Evolutionary conservation across 2,888 invertebrate species (phyloP).

Genomic region (Drosophila dives): DNA sequence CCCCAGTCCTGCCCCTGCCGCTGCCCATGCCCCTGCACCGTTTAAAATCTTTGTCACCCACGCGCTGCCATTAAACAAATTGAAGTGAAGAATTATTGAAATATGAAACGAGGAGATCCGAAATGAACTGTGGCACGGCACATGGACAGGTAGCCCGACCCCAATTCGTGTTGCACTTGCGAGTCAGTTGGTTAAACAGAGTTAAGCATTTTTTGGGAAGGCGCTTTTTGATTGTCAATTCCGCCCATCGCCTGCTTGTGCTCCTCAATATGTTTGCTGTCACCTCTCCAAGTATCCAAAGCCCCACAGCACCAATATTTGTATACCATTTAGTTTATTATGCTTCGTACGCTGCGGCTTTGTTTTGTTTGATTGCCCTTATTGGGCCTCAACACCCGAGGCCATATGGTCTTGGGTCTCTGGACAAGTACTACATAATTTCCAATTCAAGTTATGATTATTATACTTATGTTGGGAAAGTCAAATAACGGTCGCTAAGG

Average conservation of each 20-base stretch:
- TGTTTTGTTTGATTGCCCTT: conserved; percentile 77
- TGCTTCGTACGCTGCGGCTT: conserved; percentile 63
- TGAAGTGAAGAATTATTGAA: conserved; percentile 69
- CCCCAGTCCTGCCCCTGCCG: not conserved
- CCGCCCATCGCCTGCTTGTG: not conserved
- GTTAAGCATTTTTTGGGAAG: not conserved
- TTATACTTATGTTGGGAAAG: conserved; percentile 74
- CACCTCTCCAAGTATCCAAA: conserved; percentile 15
- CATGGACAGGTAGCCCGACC: conserved; percentile 47
- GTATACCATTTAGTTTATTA: conserved; percentile 80
- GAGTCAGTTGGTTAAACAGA: conserved; percentile 29
- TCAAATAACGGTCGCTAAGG: conserved; percentile 69
- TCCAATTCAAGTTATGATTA: conserved; percentile 78
- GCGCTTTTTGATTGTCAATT: conserved; percentile 17
- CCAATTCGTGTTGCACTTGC: conserved; percentile 56
- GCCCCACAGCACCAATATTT: conserved; percentile 57
- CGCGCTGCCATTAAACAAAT: conserved; percentile 68
- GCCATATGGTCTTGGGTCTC: not conserved
- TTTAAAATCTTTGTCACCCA: conserved; percentile 42
- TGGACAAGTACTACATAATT: conserved; percentile 59
- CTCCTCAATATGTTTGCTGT: conserved; percentile 37
- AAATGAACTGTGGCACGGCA: not conserved
- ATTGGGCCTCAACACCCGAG: conserved; percentile 49
- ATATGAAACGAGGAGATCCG: conserved; percentile 52
- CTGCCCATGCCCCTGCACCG: not conserved